These are phyloP conservation scores for Drosophila asahinai DNA, from an alignment of 1,140 invertebrate species.

Conservation along the genomic window DNA sequence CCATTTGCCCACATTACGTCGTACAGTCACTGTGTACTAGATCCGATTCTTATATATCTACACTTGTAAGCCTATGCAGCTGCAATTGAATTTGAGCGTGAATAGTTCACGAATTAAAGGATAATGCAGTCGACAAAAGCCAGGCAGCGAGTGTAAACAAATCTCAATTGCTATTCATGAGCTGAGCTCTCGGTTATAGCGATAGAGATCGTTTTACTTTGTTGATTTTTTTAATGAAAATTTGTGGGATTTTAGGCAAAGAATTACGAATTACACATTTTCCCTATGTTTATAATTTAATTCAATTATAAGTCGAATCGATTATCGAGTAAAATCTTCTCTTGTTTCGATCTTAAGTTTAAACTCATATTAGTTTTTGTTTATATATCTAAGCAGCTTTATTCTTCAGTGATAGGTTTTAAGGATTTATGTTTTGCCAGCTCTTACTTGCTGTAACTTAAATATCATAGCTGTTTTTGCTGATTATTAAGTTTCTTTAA, in stretches of 20 bases:
- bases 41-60: slow-evolving; percentile 15
- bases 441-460: not conserved
- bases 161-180: slow-evolving; percentile 62
- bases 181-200: slow-evolving; percentile 19
- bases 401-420: not conserved
- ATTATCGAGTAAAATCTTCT: too few species aligned
- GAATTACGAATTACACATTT: not conserved
- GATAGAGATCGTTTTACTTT: slow-evolving; percentile 29
- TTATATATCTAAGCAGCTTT: not conserved
- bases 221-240: slow-evolving; percentile 16
- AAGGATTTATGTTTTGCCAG: not conserved
- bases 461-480: too few species aligned
- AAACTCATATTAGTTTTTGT: too few species aligned
- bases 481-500: not conserved
- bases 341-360: too few species aligned
- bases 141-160: slow-evolving; percentile 47
- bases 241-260: not conserved
- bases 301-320: too few species aligned
- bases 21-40: slow-evolving; percentile 16
- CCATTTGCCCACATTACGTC: slow-evolving; percentile 23
- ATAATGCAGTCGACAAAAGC: slow-evolving; percentile 61
- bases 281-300: too few species aligned
- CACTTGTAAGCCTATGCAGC: slow-evolving; percentile 17
- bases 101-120: slow-evolving; percentile 69
- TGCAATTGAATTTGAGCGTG: slow-evolving; percentile 53